A percentile compares a stretch with the other conserved stretches of the same genome.
Conservation (phyloP, 2,113 vertebrate genomes). For the Charina bottae region DNA sequence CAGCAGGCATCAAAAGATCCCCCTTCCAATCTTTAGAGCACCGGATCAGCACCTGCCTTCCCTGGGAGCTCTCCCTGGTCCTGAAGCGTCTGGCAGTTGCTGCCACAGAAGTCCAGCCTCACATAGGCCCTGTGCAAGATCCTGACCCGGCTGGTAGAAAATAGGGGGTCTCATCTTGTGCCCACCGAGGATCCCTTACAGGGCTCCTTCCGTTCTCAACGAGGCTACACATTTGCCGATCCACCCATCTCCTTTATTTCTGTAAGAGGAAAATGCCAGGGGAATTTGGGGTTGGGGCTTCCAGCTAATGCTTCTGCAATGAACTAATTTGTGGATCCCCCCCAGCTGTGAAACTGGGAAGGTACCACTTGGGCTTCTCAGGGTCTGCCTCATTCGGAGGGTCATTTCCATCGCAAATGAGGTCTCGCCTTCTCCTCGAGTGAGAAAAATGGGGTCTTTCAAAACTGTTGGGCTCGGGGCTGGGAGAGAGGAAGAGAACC, state of each 20-base stretch:
- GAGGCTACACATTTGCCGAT: not conserved
- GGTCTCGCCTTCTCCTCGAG: not conserved
- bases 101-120: too few species aligned
- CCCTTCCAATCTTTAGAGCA: not conserved
- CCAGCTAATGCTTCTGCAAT: not conserved
- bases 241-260: not conserved
- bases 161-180: too few species aligned
- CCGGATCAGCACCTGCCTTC: not conserved
- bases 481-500: not conserved
- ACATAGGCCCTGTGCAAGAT: not conserved
- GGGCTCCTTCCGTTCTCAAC: not conserved
- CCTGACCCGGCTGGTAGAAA: not conserved
- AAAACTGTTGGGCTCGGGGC: not conserved
- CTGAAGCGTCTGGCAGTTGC: not conserved
- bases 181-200: not conserved
- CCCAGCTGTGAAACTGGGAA: not conserved
- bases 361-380: too few species aligned
- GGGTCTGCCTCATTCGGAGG: too few species aligned
- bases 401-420: not conserved
- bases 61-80: not conserved
- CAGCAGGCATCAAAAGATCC: not conserved
- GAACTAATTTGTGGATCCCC: not conserved
- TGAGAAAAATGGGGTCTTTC: not conserved
- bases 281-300: not conserved
- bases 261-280: too few species aligned